These are phyloP conservation scores for Nematopogon swammerdamellus DNA, from an alignment of 2,888 invertebrate species.

Conservation along the genomic window DNA sequence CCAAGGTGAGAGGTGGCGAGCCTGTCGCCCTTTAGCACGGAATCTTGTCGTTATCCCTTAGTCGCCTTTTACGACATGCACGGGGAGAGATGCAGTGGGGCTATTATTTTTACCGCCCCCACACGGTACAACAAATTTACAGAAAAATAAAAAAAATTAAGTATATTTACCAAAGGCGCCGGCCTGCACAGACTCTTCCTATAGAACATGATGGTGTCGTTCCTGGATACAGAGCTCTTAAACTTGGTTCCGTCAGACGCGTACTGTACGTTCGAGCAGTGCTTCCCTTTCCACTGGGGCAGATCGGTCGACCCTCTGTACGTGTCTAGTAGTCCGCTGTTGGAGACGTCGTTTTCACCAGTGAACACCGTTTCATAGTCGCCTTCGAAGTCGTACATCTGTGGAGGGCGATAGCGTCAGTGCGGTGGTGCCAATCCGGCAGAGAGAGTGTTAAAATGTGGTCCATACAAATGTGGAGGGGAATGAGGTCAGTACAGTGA, in stretches of 20 bases:
- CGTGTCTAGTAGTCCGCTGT: slow-evolving; percentile 71
- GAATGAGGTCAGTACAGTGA: too few species aligned
- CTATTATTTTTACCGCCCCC: too few species aligned
- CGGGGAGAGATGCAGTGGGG: too few species aligned
- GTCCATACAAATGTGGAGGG: too few species aligned
- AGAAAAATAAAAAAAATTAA: too few species aligned
- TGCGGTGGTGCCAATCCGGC: too few species aligned
- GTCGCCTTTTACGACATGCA: too few species aligned
- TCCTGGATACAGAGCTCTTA: slow-evolving; percentile 62
- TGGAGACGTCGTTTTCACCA: slow-evolving; percentile 59
- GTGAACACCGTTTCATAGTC: slow-evolving; percentile 78
- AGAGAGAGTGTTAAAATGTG: too few species aligned
- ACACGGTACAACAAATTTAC: too few species aligned
- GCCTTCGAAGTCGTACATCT: slow-evolving; percentile 85
- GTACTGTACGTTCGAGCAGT: slow-evolving; percentile 72
- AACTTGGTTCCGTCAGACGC: slow-evolving; percentile 88
- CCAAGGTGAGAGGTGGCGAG: too few species aligned
- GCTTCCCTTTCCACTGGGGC: slow-evolving; percentile 73
- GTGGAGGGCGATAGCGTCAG: slow-evolving; percentile 17
- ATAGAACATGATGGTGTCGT: slow-evolving; percentile 72
- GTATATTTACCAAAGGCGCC: slow-evolving; percentile 68
- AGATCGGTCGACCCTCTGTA: slow-evolving; percentile 70
- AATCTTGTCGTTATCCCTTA: too few species aligned
- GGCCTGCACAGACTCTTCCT: slow-evolving; percentile 83
- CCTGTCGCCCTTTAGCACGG: too few species aligned